phyloP scores from a whole-genome alignment of 2,888 invertebrate genomes.

The Phytoseiulus persimilis region DNA sequence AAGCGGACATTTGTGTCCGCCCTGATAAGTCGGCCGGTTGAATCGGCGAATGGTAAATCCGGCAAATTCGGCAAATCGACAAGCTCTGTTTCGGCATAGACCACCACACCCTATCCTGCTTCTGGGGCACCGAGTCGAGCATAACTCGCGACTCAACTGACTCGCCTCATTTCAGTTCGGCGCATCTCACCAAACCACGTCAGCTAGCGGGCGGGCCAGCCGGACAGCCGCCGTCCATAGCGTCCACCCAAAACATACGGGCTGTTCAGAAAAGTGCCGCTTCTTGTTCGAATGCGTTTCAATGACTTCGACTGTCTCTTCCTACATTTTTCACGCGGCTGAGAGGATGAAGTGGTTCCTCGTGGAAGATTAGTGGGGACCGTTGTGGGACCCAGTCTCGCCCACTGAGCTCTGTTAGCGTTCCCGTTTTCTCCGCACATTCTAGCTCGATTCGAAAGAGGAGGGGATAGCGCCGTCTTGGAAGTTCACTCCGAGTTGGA shows the following conservation, averaged over 20 bases:
- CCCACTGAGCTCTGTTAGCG: no score
- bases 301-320: slow-evolving; percentile 5
- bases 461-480: no score
- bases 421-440: no score
- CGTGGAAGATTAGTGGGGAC: no score
- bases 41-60: not conserved
- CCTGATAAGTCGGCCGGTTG: not conserved
- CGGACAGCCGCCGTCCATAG: not conserved
- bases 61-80: slow-evolving; percentile 5
- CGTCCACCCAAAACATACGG: not conserved
- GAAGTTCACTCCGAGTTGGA: no score
- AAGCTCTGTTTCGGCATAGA: slow-evolving; percentile 5
- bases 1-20: not conserved
- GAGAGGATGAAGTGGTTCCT: no score
- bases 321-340: no score
- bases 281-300: not conserved
- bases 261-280: not conserved
- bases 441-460: no score
- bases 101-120: slow-evolving; percentile 5
- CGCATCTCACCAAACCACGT: not conserved
- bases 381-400: no score
- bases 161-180: not conserved
- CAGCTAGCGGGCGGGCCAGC: not conserved
- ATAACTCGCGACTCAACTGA: not conserved
- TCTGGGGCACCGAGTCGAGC: not conserved